Evolutionary conservation across 2,888 invertebrate genomes (phyloP), one percentile per base, ranked within the genome.

Genomic region (Diploptera punctata): DNA sequence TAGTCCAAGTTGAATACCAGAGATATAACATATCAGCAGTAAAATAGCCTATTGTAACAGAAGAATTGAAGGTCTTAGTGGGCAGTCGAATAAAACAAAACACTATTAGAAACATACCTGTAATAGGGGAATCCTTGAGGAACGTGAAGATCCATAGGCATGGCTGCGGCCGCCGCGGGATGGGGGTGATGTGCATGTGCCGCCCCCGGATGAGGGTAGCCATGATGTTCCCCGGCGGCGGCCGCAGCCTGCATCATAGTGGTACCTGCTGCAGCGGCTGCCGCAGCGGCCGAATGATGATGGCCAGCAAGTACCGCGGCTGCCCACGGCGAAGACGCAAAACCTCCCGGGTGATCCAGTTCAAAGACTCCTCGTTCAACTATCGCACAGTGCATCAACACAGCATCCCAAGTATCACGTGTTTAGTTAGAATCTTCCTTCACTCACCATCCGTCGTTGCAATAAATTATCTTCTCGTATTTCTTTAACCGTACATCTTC

Each of bases 61-160:
- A n/a, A n/a, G n/a, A n/a, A n/a, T n/a, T n/a, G n/a, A n/a, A n/a
- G n/a, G n/a, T n/a, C n/a, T n/a, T n/a, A n/a, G n/a, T n/a, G n/a
- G n/a, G n/a, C n/a, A n/a, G n/a, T n/a, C n/a, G n/a, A n/a, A n/a
- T n/a, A n/a, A n/a, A 10, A 5, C 33, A 33, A 5, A 33, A 10
- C 33, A 5, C 5, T 10, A 10, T 33, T 5, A 33, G 9, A 7
- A 5, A 85, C 89, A 86, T 81, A 95, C 94, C 94, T 91, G 86
- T 95, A 95, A 85, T 95, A 95, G 73, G 94, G 93, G 83, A 95
- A 95, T 79, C 93, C 94, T 83, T 95, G 95, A 67, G 95, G 93
- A 83, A 95, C 94, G 84, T 95, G 95, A 79, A 95, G 88, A 83
- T 95, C 95, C 94, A 95, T 95, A 68, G 95, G 94, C 90, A 93